Percentiles rank a stretch among this genome's conserved stretches.
Evolutionary conservation across 1,140 invertebrate genomes (phyloP).

Genomic region (Pomacea maculata): DNA sequence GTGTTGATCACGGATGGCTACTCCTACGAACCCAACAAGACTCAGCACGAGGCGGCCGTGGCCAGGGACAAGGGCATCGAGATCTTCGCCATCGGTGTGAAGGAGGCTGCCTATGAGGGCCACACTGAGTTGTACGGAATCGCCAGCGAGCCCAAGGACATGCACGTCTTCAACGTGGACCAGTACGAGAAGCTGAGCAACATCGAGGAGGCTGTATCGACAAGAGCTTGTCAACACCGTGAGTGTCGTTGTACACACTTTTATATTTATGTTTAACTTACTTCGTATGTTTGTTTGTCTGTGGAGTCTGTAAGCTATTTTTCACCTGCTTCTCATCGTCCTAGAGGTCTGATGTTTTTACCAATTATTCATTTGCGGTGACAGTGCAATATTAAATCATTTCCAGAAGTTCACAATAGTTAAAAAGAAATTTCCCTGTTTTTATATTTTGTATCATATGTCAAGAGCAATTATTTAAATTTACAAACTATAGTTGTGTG

Average conservation of each 20-base stretch:
- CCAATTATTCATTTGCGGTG: too few species aligned
- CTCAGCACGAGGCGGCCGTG: conserved; percentile 31
- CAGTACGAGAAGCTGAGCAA: conserved; percentile 34
- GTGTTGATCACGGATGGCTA: conserved; percentile 52
- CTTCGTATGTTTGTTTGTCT: too few species aligned
- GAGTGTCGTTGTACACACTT: neutral
- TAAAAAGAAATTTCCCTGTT: too few species aligned
- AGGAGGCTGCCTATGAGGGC: conserved; percentile 23
- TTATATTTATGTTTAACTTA: too few species aligned
- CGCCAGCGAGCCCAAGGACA: conserved; percentile 35
- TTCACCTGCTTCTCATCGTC: too few species aligned
- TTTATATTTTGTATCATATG: too few species aligned
- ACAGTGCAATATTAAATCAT: too few species aligned
- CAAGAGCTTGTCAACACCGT: conserved; percentile 34
- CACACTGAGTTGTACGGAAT: conserved; percentile 33
- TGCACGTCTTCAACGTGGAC: conserved; percentile 42
- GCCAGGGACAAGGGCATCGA: conserved; percentile 35
- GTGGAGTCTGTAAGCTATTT: too few species aligned
- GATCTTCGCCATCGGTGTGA: conserved; percentile 46
- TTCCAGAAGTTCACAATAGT: too few species aligned
- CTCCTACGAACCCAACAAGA: conserved; percentile 32
- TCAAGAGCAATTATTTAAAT: too few species aligned
- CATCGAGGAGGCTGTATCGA: conserved; percentile 31
- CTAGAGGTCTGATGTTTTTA: too few species aligned
- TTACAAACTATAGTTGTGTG: too few species aligned